Evolutionary conservation across 2,113 vertebrate genomes (phyloP).

Genomic region (Passer montanus): DNA sequence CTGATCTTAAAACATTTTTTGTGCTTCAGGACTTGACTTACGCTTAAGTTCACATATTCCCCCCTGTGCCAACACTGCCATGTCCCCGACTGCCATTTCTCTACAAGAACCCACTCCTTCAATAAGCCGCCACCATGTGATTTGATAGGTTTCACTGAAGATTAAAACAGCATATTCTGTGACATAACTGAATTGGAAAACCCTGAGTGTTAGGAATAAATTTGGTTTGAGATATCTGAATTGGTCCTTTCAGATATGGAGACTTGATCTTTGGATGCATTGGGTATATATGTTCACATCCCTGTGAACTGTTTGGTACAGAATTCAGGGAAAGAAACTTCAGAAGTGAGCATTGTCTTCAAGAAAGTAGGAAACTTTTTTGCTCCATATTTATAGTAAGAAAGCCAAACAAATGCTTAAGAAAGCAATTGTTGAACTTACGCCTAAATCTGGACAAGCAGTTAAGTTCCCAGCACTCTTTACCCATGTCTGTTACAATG

Average conservation of each 20-base stretch:
- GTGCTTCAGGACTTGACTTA: slow-evolving; percentile 24
- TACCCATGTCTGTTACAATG: slow-evolving; percentile 43
- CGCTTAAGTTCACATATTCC: background rate
- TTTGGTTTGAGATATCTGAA: background rate
- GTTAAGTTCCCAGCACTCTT: slow-evolving; percentile 53
- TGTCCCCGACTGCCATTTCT: background rate
- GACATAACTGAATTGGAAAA: background rate
- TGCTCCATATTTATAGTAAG: slow-evolving; percentile 32
- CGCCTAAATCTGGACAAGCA: slow-evolving; percentile 47
- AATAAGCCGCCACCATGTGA: background rate
- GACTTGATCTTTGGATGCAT: background rate
- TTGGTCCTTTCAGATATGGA: background rate
- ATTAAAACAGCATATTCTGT: background rate
- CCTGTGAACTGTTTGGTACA: background rate
- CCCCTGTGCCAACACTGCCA: background rate
- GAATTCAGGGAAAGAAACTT: background rate
- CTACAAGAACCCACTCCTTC: background rate
- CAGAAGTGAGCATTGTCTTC: slow-evolving; percentile 1
- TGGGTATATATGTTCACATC: background rate
- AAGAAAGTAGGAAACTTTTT: slow-evolving; percentile 36
- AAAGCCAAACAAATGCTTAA: slow-evolving; percentile 40
- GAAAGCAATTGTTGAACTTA: background rate
- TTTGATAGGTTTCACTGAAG: background rate
- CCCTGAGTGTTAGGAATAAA: background rate
- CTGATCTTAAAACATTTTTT: slow-evolving; percentile 25